Evolutionary conservation across 2,113 vertebrate species (phyloP).

Genomic region (Clarias batrachus): DNA sequence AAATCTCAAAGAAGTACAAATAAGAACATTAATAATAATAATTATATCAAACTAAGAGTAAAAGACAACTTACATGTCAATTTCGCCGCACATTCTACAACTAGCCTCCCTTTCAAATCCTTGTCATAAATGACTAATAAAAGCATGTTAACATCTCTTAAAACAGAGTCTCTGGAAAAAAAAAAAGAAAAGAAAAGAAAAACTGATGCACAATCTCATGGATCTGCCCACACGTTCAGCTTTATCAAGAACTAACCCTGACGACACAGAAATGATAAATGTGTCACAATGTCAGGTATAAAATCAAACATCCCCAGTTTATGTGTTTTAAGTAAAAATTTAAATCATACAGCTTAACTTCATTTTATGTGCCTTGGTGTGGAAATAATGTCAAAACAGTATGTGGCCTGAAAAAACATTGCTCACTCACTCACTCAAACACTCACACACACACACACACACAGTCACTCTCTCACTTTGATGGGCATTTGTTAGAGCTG

Average conservation of each 20-base stretch:
- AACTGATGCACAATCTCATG: conserved; percentile 2
- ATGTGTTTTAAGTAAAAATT: not conserved
- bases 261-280: not conserved
- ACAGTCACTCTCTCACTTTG: conserved; percentile 56
- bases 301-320: not conserved
- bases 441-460: conserved; percentile 16
- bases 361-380: conserved; percentile 12
- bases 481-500: conserved; percentile 73
- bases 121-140: conserved; percentile 14
- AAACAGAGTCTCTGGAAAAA: not conserved
- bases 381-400: not conserved
- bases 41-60: conserved; percentile 5
- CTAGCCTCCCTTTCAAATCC: not conserved
- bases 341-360: not conserved
- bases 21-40: not conserved
- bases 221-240: conserved; percentile 6
- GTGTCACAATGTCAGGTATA: not conserved
- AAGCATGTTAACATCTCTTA: conserved; percentile 7
- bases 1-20: not conserved
- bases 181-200: not conserved
- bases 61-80: conserved; percentile 14
- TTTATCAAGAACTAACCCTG: not conserved
- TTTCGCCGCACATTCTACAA: not conserved
- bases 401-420: conserved; percentile 35
- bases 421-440: conserved; percentile 36